Evolutionary conservation across 2,888 invertebrate species (phyloP).

Genomic region (Euproctis similis): DNA sequence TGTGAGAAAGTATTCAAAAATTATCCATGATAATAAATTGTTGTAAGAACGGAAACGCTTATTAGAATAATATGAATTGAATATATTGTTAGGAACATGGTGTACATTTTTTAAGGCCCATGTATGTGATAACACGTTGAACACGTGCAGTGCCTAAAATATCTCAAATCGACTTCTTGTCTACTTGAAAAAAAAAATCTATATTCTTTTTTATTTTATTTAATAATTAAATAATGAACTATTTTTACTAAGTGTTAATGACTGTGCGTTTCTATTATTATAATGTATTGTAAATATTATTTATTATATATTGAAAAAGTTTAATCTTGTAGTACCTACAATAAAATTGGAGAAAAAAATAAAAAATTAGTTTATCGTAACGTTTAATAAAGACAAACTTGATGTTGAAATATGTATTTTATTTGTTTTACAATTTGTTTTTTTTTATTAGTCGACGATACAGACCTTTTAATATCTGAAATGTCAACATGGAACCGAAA

Average conservation of each 20-base stretch:
- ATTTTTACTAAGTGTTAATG: conserved; percentile 37
- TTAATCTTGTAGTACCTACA: conserved; percentile 73
- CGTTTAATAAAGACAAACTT: conserved; percentile 72
- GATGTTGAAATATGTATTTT: conserved; percentile 45
- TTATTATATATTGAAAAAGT: conserved; percentile 62
- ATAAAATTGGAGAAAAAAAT: too few relatives aligned
- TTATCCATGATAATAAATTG: conserved; percentile 58
- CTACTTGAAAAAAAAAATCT: too few relatives aligned
- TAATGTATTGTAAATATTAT: conserved; percentile 60
- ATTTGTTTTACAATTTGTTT: too few relatives aligned
- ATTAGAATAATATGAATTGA: conserved; percentile 58
- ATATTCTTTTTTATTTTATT: conserved; percentile 55
- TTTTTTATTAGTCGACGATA: too few relatives aligned
- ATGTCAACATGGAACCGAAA: too few relatives aligned
- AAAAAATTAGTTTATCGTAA: conserved; percentile 63
- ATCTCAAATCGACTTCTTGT: too few relatives aligned
- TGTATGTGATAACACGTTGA: conserved; percentile 69
- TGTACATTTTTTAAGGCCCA: conserved; percentile 54
- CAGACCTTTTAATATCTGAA: too few relatives aligned
- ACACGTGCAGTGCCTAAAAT: conserved; percentile 73
- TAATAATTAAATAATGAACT: conserved; percentile 39
- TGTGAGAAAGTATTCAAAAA: conserved; percentile 21
- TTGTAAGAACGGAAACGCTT: conserved; percentile 71
- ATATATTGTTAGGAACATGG: conserved; percentile 35
- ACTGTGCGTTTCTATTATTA: conserved; percentile 46